Evolutionary conservation across 2,888 invertebrate species (phyloP).

Genomic region (Fabriciana adippe): DNA sequence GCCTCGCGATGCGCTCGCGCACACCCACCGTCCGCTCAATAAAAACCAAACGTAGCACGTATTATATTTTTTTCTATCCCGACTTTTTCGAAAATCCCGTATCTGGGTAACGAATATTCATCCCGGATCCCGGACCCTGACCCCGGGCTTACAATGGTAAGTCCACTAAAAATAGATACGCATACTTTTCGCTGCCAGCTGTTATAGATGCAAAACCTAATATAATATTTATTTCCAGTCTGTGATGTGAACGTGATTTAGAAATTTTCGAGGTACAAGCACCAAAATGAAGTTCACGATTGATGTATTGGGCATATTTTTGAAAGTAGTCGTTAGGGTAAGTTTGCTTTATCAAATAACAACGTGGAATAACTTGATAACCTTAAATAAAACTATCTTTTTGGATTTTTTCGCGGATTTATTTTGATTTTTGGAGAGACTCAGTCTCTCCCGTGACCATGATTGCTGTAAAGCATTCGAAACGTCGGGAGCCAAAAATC

Average conservation of each 20-base stretch:
- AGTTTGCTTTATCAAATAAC: constrained; percentile 45
- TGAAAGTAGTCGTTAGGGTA: constrained; percentile 79
- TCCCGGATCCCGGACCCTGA: constrained; percentile 22
- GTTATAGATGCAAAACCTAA: constrained; percentile 41
- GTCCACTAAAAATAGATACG: constrained; percentile 53
- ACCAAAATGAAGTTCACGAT: constrained; percentile 78
- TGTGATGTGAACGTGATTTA: constrained; percentile 62
- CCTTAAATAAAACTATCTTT: too few species aligned
- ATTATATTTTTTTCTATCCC: constrained; percentile 70
- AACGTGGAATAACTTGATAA: neutral
- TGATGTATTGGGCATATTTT: constrained; percentile 77
- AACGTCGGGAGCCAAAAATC: too few species aligned
- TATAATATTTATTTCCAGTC: constrained; percentile 64
- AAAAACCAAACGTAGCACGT: constrained; percentile 77
- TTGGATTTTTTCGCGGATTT: too few species aligned
- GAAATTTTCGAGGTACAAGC: constrained; percentile 48
- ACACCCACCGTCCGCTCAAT: constrained; percentile 61
- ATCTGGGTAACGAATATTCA: constrained; percentile 31
- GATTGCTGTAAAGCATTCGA: too few species aligned
- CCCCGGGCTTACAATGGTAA: constrained; percentile 51
- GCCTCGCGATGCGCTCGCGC: constrained; percentile 75
- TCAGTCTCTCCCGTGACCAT: too few species aligned
- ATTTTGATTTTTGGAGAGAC: too few species aligned
- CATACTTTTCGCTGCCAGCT: constrained; percentile 42
- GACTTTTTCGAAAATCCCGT: constrained; percentile 53